Evolutionary conservation across 2,888 invertebrate species (phyloP).

Genomic region (Leucoma salicis): DNA sequence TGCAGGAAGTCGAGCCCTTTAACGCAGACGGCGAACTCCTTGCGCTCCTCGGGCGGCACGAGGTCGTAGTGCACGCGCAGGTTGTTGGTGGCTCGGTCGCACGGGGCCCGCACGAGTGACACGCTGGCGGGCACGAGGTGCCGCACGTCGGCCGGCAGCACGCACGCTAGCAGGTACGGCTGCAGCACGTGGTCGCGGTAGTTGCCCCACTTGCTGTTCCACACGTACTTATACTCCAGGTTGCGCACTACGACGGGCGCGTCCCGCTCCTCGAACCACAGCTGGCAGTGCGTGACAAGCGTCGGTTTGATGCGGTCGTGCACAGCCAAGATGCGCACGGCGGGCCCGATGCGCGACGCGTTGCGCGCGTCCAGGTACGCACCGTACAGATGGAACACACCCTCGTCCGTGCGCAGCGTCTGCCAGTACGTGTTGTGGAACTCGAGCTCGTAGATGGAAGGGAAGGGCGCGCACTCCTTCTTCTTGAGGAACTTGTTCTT

Average conservation of each 20-base stretch:
- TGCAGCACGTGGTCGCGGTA: conserved; percentile 95
- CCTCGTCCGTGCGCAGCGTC: conserved; percentile 89
- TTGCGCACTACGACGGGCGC: conserved; percentile 91
- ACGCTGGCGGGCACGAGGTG: conserved; percentile 90
- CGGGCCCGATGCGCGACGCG: conserved; percentile 90
- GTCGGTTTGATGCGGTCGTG: conserved; percentile 94
- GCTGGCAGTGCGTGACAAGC: conserved; percentile 91
- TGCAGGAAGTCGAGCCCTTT: conserved; percentile 96
- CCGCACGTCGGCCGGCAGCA: conserved; percentile 89
- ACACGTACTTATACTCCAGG: conserved; percentile 95
- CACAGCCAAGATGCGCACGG: conserved; percentile 92
- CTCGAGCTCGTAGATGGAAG: conserved; percentile 94
- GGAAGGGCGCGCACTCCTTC: conserved; percentile 91
- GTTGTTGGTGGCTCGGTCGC: conserved; percentile 93
- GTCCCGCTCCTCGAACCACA: conserved; percentile 93
- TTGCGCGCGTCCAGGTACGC: conserved; percentile 93
- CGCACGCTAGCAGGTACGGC: conserved; percentile 94
- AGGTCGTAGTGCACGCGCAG: conserved; percentile 91
- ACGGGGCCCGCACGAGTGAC: conserved; percentile 91
- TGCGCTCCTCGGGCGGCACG: conserved; percentile 79
- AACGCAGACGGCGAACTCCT: conserved; percentile 95
- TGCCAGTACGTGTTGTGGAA: conserved; percentile 98
- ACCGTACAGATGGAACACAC: conserved; percentile 95
- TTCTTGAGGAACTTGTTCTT: conserved; percentile 85
- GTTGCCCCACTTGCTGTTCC: conserved; percentile 97